Evolutionary conservation across 2,797 vertebrate species (phyloP), one percentile per base, ranked within the genome.

Genomic region (Myotis vivesi): DNA sequence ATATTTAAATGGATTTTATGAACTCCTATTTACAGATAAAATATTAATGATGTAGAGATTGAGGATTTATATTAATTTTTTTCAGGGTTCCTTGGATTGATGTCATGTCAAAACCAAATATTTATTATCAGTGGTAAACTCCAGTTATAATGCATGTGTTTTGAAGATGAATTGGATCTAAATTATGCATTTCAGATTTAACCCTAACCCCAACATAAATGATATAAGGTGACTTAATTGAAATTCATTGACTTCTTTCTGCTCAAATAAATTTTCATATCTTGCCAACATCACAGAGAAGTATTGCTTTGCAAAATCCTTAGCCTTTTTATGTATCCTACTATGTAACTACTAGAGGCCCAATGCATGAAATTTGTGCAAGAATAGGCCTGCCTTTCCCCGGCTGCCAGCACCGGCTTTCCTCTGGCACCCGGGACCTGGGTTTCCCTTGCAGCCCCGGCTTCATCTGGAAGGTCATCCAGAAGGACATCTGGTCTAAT

Each of bases 41-140:
- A 25, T 57, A 80, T 72, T 44, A 83, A 71, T 86, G 12, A 66
- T 69, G 30, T 12, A 93, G 33, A 30, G 28, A 82, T 13, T 89
- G 44, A 92, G 4, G 85, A 88, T 72, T 87, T 87, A 94, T 36
- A 16, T 64, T 95, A 81, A 87, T 11, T 81, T 62, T 89, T 81
- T 76, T 44, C 30, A 92, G 15, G 30, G 5, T 64, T 8, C 1
- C 36, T 94, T 75, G 11, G 9, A 62, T 86, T 92, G 92, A 95
- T 94, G 16, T 59, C 33, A 87, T 5, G 9, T 82, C 30, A 91
- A 92, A 96, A 87, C 1, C 9, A 95, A 94, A 76, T 57, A 73
- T 83, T 85, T 94, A 90, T 77, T 88, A 55, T 96, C 53, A 82
- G 12, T 77, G 41, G 25, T 79, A 96, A 94, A 90, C 28, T 92